Percentiles rank a stretch among this genome's conserved stretches.
Evolutionary conservation across 2,113 vertebrate species (phyloP).

Genomic region (Heterochromis multidens): DNA sequence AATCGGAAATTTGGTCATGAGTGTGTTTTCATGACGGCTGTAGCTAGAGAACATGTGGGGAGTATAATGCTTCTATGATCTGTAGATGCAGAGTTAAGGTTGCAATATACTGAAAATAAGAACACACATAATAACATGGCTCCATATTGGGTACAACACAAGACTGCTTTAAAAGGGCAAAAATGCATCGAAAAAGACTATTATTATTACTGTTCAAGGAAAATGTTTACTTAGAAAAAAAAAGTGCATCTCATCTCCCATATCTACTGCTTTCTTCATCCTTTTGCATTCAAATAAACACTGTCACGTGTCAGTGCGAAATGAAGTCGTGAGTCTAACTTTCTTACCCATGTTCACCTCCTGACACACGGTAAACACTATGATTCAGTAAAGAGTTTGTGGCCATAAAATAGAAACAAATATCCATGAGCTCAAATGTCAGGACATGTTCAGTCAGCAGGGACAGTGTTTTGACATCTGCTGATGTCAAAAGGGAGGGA

Average conservation of each 20-base stretch:
- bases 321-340: constrained; percentile 2
- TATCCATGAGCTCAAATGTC: background rate
- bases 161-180: background rate
- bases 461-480: constrained; percentile 31
- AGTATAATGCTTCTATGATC: background rate
- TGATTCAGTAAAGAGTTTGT: background rate
- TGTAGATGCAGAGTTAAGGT: background rate
- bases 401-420: background rate
- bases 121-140: background rate
- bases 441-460: background rate
- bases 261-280: background rate
- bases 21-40: background rate
- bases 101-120: background rate
- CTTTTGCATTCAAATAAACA: background rate
- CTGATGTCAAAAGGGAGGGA: constrained; percentile 34
- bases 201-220: background rate
- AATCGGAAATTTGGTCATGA: background rate
- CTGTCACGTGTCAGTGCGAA: background rate
- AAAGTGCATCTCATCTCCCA: background rate
- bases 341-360: background rate
- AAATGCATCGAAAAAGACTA: background rate
- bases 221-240: background rate
- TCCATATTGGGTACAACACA: background rate
- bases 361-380: background rate
- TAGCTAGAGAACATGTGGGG: background rate